These are phyloP conservation scores for Rotaria macrura DNA, from an alignment of 2,888 invertebrate species.

Conservation along the genomic window DNA sequence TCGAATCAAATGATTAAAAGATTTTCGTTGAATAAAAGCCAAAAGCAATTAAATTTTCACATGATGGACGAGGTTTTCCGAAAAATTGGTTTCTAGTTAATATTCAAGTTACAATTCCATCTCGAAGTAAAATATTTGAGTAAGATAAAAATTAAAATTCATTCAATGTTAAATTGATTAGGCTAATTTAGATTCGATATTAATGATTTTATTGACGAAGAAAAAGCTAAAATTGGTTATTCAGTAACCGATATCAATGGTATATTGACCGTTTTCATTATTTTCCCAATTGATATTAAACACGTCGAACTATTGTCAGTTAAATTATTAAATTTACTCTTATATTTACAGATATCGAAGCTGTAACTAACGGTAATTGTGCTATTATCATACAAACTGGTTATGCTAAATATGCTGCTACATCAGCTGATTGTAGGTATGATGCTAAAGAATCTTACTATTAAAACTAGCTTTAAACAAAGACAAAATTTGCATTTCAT, in stretches of 20 bases:
- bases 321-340: too few relatives aligned
- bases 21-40: neutral
- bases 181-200: neutral
- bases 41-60: neutral
- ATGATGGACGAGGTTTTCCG: constrained; percentile 14
- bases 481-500: too few relatives aligned
- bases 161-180: neutral
- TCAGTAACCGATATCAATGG: neutral
- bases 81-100: neutral
- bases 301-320: too few relatives aligned
- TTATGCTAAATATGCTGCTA: neutral
- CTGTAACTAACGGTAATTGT: neutral
- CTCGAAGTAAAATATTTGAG: neutral
- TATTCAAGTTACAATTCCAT: neutral
- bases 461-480: too few relatives aligned
- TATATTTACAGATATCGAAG: neutral
- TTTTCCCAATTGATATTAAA: too few relatives aligned
- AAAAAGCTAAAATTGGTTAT: neutral
- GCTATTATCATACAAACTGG: constrained; percentile 1
- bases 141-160: neutral
- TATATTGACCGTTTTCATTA: neutral
- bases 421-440: constrained; percentile 5
- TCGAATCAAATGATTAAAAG: neutral
- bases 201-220: neutral
- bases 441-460: neutral